Base-by-base conservation (phyloP, 2,888 invertebrate species). In the Nematopogon swammerdamellus region DNA sequence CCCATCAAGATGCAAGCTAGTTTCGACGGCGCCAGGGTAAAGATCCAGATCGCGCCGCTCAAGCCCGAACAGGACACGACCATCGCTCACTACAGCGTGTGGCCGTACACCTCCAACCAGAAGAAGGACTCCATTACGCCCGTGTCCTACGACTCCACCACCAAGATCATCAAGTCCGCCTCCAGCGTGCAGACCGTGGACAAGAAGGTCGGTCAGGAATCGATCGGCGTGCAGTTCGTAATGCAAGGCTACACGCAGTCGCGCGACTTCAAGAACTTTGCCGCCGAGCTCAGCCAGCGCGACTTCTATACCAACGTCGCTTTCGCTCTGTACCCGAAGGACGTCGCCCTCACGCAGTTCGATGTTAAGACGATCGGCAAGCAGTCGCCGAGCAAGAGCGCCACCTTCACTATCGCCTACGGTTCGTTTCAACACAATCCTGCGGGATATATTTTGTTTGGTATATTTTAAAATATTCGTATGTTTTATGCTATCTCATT, bases 91-190 rank as follows among this genome's bases (percentile, higher is more conserved):
- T 80, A 72, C 66, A 85, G 85, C 59, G 77, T 82, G 1, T 77
- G 81, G 72, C 89, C 89, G 5, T 89, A 84, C 67, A 85, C 85
- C 14, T 67, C 84, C 1, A 74, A 68, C 55, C 79, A 82, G 58
- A 79, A 85, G 57, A 81, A 85, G 56, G 72, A 83, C 46, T 66
- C 72, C 16, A 62, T 84, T 45, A 67, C 76, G 45, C 81, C 87
- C 3, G 63, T 81, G 19, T 65, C 77, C 19, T 72, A 73, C 49
- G 72, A 79, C 50, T 63, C 72, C 14, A 62, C 72, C 44, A 76
- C 82, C 5, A 75, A 81, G 58, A 52, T 81, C 17, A 67, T 83
- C 49, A 63, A 61, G 49, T 69, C 64, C 18, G 59, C 55, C 49
- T 68, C 59, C 54, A 73, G 63, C 59, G 65, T 60, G n/a, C 8